Conservation (phyloP, 2,888 invertebrate species). For the Mantis religiosa region DNA sequence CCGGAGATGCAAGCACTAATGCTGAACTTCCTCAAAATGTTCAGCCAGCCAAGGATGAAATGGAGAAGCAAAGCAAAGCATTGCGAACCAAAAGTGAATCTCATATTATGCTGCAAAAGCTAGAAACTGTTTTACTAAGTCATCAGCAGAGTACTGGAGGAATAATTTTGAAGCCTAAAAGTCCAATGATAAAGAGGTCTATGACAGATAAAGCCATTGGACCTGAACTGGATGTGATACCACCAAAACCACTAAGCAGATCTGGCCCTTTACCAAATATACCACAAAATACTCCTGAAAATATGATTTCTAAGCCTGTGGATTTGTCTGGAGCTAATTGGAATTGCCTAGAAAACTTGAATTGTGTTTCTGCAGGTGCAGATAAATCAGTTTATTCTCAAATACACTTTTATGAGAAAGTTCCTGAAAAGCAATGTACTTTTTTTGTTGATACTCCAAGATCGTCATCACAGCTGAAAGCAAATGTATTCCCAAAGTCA, state of each 20-base stretch:
- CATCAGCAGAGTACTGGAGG: conserved; percentile 39
- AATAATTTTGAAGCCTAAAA: conserved; percentile 14
- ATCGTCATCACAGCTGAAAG: not conserved
- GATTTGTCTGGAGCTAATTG: conserved; percentile 41
- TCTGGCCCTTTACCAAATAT: not conserved
- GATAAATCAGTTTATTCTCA: not conserved
- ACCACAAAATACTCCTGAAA: not conserved
- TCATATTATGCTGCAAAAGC: conserved; percentile 61
- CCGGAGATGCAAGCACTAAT: not conserved
- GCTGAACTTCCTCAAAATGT: not conserved
- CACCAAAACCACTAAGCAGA: not conserved
- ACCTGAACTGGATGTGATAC: not conserved
- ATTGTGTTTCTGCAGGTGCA: conserved; percentile 37
- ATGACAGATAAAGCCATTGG: not conserved
- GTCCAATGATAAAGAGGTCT: not conserved
- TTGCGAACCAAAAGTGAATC: conserved; percentile 42
- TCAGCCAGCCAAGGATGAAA: not conserved
- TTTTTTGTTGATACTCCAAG: conserved; percentile 16
- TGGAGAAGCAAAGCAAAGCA: conserved; percentile 24
- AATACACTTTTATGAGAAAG: conserved; percentile 22
- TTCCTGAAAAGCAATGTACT: conserved; percentile 18
- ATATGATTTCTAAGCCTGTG: not conserved
- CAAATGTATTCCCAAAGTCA: not conserved
- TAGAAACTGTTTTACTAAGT: conserved; percentile 57
- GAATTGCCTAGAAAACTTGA: conserved; percentile 37